These are phyloP conservation scores for Dicranocentrus wangi DNA, from an alignment of 2,888 invertebrate genomes.

Conservation along the genomic window DNA sequence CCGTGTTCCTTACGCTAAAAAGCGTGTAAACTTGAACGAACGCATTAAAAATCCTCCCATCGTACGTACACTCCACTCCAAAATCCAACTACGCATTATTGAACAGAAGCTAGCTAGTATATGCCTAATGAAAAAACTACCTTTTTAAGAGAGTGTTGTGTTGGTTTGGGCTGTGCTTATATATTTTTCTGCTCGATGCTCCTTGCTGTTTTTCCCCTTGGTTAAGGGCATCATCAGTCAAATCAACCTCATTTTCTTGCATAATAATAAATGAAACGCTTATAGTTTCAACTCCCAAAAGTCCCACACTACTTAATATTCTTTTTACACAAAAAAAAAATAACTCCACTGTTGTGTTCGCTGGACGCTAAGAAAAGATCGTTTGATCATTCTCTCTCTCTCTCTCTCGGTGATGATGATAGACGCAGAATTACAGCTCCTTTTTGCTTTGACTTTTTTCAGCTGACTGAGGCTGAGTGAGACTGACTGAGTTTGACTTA, in stretches of 20 bases:
- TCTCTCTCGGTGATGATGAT: slow-evolving; percentile 40
- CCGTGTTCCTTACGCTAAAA: too few species aligned
- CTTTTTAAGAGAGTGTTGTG: too few species aligned
- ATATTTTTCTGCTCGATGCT: too few species aligned
- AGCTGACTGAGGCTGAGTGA: too few species aligned
- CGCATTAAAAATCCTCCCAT: too few species aligned
- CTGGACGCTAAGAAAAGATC: slow-evolving; percentile 41
- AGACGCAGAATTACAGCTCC: slow-evolving; percentile 43
- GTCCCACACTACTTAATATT: not conserved
- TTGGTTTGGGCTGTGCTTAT: too few species aligned
- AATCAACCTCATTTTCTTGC: slow-evolving; percentile 14
- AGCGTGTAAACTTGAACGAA: too few species aligned
- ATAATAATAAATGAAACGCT: slow-evolving; percentile 29
- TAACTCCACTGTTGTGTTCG: not conserved
- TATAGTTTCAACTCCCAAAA: not conserved
- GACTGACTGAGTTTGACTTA: slow-evolving; percentile 60
- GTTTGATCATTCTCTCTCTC: slow-evolving; percentile 40
- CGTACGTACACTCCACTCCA: too few species aligned
- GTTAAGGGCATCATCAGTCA: slow-evolving; percentile 20
- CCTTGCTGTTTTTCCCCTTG: slow-evolving; percentile 5
- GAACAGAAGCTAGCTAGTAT: too few species aligned
- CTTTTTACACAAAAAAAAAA: not conserved
- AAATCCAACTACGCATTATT: too few species aligned
- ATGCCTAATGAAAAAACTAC: too few species aligned
- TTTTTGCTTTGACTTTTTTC: slow-evolving; percentile 44